Conservation (phyloP, 2,113 vertebrate genomes). For the Tichodroma muraria region DNA sequence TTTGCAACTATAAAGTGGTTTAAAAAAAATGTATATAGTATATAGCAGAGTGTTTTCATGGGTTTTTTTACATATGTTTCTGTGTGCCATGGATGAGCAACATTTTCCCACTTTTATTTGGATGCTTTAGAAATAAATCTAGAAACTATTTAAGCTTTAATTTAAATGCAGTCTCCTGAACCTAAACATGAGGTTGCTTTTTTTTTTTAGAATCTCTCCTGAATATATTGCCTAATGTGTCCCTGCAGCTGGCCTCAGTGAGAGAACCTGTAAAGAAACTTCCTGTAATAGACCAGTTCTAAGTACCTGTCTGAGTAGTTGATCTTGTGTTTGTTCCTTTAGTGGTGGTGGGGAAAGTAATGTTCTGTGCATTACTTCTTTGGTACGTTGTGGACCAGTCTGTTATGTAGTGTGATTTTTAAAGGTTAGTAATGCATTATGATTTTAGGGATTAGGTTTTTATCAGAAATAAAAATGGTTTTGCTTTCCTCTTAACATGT, state of each 20-base stretch:
- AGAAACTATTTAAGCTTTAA: not conserved
- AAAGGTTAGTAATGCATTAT: not conserved
- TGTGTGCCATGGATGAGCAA: not conserved
- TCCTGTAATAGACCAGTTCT: not conserved
- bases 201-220: not conserved
- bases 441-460: not conserved
- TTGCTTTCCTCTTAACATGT: not conserved
- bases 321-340: not conserved
- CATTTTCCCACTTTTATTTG: not conserved
- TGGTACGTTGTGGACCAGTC: not conserved
- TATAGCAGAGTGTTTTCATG: not conserved
- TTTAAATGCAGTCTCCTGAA: not conserved
- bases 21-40: not conserved
- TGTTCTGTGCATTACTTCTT: not conserved
- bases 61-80: not conserved
- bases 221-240: not conserved
- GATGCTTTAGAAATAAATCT: not conserved
- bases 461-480: not conserved
- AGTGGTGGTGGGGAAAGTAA: accelerated
- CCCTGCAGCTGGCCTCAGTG: not conserved
- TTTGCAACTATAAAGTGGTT: not conserved
- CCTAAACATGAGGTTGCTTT: not conserved
- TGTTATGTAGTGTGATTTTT: not conserved
- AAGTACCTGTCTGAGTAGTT: not conserved
- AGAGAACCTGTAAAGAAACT: not conserved